These are phyloP conservation scores for Maconellicoccus hirsutus DNA, from an alignment of 1,140 invertebrate genomes.

Conservation along the genomic window DNA sequence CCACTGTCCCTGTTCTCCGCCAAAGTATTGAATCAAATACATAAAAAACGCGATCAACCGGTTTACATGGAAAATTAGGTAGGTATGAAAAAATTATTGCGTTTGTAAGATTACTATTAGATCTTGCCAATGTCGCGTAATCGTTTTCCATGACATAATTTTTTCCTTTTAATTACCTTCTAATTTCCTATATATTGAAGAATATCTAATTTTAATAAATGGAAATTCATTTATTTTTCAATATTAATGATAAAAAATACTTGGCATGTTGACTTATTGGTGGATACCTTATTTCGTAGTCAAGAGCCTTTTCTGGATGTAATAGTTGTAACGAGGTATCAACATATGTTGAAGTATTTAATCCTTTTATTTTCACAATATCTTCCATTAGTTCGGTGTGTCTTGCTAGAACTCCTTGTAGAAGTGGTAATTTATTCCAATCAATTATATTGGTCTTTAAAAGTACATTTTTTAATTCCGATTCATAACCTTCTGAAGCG, in stretches of 20 bases:
- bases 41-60: background rate
- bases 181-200: background rate
- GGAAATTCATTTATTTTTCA: too few species aligned
- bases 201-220: background rate
- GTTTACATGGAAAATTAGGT: background rate
- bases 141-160: background rate
- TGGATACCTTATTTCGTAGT: background rate
- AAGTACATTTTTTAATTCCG: background rate
- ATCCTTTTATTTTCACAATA: background rate
- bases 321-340: background rate
- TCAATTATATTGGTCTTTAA: background rate
- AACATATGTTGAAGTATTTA: background rate
- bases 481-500: background rate
- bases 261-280: too few species aligned
- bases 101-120: background rate
- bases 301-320: background rate
- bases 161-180: background rate
- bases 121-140: background rate
- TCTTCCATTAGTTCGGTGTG: background rate
- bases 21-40: background rate
- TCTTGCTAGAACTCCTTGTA: background rate
- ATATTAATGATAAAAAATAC: too few species aligned
- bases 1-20: background rate
- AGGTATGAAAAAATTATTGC: background rate
- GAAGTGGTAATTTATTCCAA: background rate